Base-by-base conservation (phyloP, 2,888 invertebrate species). In the Xiphydria camelus region DNA sequence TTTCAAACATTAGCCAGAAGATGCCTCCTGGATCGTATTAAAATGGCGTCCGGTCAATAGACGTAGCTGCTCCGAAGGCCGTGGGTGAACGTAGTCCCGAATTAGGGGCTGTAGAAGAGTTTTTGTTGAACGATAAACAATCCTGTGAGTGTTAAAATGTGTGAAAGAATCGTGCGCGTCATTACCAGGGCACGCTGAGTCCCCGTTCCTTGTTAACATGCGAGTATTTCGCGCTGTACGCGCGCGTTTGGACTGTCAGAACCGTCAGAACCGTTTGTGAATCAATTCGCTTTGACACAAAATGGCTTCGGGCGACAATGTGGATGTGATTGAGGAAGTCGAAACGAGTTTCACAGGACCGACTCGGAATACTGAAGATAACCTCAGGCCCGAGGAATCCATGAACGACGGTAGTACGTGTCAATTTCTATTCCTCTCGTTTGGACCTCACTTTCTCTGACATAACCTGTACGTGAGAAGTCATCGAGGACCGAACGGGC, bases 241-340 rank as follows among this genome's bases (percentile, higher is more conserved):
- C 31, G 41, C 22, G 25, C 31, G 25, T 19, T 45, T 40, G 34
- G 40, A 34, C 29, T 40, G 35, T 40, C 40, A 45, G 40, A 34
- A 45, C 26, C 19, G 35, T 40, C 40, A 45, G 40, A 34, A 45
- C 26, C 19, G 35, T 34, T 21, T 22, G 34, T 45, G 39, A 45
- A 39, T 40, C 39, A 40, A 23, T 23, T 36, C 17, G 19, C 19
- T 29, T 31, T 20, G n/a, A 25, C 56, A 66, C 75, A 80, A 82
- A 79, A 90, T 90, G 90, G 90, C 89, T 83, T 88, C 89, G 78
- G 88, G 88, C 75, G 89, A 89, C 79, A 85, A 79, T 73, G 80
- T 85, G 75, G 88, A 89, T 80, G 84, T 84, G 76, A 89, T 90
- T 73, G 89, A 89, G 82, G 78, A 81, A 60, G 82, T 86, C 78